Conservation (phyloP, 1,140 invertebrate species). For the Bombus superbus region DNA sequence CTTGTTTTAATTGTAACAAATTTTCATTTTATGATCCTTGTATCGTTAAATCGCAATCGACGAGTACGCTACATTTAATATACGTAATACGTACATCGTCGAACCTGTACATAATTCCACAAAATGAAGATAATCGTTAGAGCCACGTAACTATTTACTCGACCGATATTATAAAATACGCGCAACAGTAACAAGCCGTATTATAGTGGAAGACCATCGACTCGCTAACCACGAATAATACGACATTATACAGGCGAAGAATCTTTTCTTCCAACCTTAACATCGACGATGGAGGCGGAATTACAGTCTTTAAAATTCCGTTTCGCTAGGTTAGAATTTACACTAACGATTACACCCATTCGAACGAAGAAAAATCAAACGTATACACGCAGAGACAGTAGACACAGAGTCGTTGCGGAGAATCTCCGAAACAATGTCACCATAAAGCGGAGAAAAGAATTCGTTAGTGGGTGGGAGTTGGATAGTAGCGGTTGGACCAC, state of each 20-base stretch:
- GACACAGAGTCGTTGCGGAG: background rate
- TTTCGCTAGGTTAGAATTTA: background rate
- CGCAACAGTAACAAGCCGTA: too few relatives aligned
- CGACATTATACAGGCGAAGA: background rate
- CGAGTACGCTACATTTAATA: too few relatives aligned
- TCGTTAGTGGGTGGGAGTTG: background rate
- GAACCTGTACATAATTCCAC: too few relatives aligned
- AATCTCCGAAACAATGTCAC: constrained; percentile 19
- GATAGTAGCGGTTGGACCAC: background rate
- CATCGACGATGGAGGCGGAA: constrained; percentile 5
- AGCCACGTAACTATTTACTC: too few relatives aligned
- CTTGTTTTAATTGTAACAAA: too few relatives aligned
- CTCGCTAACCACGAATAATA: background rate
- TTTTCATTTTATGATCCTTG: too few relatives aligned
- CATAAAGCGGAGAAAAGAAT: constrained; percentile 1
- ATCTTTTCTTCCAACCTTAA: background rate
- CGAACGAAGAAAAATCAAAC: constrained; percentile 27
- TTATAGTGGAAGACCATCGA: background rate
- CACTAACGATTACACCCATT: constrained; percentile 6
- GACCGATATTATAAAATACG: too few relatives aligned
- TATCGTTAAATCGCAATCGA: too few relatives aligned
- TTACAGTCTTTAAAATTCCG: constrained; percentile 25
- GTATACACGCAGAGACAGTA: background rate
- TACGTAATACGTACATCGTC: too few relatives aligned
- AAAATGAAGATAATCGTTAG: too few relatives aligned